These are phyloP conservation scores for Physella acuta DNA, from an alignment of 1,140 invertebrate genomes.

Conservation along the genomic window DNA sequence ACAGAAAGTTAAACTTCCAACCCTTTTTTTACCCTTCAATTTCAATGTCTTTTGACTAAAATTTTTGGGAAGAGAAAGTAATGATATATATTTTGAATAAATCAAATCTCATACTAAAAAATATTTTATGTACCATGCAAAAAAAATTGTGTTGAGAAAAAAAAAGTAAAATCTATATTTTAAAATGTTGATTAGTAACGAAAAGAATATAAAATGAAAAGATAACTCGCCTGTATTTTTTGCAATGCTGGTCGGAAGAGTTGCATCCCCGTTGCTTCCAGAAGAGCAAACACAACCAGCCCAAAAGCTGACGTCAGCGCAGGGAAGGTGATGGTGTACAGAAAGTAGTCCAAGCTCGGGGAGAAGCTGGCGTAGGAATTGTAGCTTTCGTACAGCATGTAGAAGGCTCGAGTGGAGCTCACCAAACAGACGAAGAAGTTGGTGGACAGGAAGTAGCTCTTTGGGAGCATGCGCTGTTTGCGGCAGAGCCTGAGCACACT, in stretches of 20 bases:
- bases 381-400: constrained; percentile 86
- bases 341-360: constrained; percentile 76
- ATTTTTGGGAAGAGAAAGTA: too few species aligned
- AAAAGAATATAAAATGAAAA: too few species aligned
- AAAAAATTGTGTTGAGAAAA: too few species aligned
- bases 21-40: too few species aligned
- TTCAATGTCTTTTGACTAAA: too few species aligned
- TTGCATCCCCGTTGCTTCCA: constrained; percentile 68
- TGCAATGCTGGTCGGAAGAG: constrained; percentile 59
- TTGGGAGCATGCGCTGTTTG: constrained; percentile 43
- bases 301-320: constrained; percentile 82
- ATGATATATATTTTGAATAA: too few species aligned
- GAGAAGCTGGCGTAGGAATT: constrained; percentile 78
- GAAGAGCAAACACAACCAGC: constrained; percentile 79
- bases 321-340: constrained; percentile 67
- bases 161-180: too few species aligned
- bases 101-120: too few species aligned
- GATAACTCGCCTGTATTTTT: too few species aligned
- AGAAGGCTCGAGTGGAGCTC: constrained; percentile 79
- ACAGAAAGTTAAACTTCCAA: too few species aligned
- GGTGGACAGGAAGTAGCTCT: constrained; percentile 79
- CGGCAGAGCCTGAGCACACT: constrained; percentile 50
- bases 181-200: too few species aligned
- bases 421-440: constrained; percentile 78
- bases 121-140: too few species aligned